These are phyloP conservation scores for Apis dorsata DNA, from an alignment of 1,140 invertebrate genomes.

Conservation along the genomic window DNA sequence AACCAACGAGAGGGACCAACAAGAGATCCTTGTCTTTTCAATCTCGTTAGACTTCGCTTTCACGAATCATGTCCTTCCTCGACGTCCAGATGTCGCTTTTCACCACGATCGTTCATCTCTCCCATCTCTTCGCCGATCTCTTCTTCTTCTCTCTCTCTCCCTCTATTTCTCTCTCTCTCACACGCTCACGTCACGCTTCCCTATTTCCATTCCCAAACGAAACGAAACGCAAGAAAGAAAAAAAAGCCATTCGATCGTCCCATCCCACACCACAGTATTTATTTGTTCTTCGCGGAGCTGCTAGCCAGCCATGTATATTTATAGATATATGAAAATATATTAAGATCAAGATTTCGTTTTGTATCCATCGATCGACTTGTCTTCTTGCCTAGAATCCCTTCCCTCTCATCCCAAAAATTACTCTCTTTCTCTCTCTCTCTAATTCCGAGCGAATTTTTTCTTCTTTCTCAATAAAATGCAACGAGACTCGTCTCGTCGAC, in stretches of 20 bases:
- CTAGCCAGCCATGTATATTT: conserved; percentile 57
- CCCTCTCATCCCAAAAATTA: neutral
- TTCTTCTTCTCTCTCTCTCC: conserved; percentile 25
- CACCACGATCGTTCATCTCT: conserved; percentile 16
- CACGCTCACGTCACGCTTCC: conserved; percentile 11
- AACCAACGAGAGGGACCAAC: neutral
- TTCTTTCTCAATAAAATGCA: too few relatives aligned
- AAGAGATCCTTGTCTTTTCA: neutral
- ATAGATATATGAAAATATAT: conserved; percentile 63
- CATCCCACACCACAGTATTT: conserved; percentile 44
- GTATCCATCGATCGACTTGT: neutral
- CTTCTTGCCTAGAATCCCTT: neutral
- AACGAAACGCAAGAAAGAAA: neutral
- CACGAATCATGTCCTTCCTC: neutral
- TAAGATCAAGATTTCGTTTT: conserved; percentile 37
- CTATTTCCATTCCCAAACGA: neutral
- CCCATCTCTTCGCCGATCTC: neutral
- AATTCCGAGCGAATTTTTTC: too few relatives aligned
- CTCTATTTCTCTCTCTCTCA: conserved; percentile 32
- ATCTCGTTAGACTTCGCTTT: conserved; percentile 45
- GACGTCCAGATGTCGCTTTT: conserved; percentile 16
- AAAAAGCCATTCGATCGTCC: conserved; percentile 12
- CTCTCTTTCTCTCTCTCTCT: too few relatives aligned
- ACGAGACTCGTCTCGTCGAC: too few relatives aligned
- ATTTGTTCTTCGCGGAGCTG: conserved; percentile 36